Conservation (phyloP, 2,888 invertebrate species). For the Drosophila phalerata region DNA sequence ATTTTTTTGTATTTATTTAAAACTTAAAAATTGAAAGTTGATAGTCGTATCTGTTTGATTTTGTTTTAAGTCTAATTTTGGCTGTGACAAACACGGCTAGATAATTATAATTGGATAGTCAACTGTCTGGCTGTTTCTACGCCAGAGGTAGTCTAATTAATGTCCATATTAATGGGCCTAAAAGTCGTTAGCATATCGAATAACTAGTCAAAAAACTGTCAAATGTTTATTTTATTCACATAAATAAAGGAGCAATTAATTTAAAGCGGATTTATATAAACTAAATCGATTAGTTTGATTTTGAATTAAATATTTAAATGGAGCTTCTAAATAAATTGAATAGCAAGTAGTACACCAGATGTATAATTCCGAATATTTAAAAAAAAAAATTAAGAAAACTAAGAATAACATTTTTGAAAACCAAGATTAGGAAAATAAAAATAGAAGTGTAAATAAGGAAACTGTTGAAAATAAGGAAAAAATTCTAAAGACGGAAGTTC, state of each 20-base stretch:
- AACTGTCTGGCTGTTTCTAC: conserved; percentile 14
- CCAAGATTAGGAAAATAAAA: no score
- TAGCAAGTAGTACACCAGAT: no score
- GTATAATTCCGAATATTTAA: no score
- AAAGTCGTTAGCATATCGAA: conserved; percentile 45
- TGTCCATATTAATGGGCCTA: conserved; percentile 62
- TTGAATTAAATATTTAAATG: conserved; percentile 37
- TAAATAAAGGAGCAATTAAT: conserved; percentile 64
- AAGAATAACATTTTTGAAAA: no score
- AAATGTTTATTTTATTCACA: conserved; percentile 39
- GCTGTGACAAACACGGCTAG: conserved; percentile 52
- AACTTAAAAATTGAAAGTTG: conserved; percentile 24
- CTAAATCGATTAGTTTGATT: conserved; percentile 17
- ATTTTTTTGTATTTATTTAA: conserved; percentile 27
- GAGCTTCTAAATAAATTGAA: conserved; percentile 5
- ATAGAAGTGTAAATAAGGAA: no score
- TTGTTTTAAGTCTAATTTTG: conserved; percentile 42
- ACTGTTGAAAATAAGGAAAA: no score
- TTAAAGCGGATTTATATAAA: conserved; percentile 30
- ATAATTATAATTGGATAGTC: conserved; percentile 40
- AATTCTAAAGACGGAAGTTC: no score
- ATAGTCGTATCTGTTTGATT: neutral
- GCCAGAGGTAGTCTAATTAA: conserved; percentile 41
- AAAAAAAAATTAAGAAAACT: no score
- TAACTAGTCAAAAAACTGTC: conserved; percentile 42